Evolutionary conservation across 64 coral and sea anemone species (phyloP).

Genomic region (Pocillopora damicornis): DNA sequence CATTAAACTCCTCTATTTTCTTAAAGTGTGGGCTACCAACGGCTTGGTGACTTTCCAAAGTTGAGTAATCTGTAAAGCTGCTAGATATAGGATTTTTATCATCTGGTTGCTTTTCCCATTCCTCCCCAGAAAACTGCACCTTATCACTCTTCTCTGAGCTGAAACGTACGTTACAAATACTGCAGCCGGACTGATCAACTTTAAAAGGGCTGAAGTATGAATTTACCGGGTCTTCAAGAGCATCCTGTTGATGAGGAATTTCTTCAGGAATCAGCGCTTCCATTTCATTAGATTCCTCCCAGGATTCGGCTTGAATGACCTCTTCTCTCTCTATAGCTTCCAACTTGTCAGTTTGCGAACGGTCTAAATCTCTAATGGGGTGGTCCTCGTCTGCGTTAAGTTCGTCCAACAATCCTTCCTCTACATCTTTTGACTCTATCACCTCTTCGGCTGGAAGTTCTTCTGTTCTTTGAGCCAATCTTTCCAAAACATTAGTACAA

Average conservation of each 20-base stretch:
- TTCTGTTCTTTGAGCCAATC: neutral
- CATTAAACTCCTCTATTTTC: neutral
- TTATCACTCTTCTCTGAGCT: neutral
- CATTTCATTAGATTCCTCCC: neutral
- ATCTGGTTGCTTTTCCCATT: neutral
- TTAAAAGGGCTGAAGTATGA: neutral
- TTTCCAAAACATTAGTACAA: neutral
- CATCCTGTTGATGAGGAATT: neutral
- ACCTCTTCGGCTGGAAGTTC: neutral
- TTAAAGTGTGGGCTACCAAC: neutral
- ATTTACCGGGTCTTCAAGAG: neutral
- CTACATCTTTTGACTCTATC: neutral
- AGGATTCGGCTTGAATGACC: neutral
- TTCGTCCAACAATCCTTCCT: neutral
- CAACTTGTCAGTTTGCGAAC: neutral
- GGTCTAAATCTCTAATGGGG: neutral
- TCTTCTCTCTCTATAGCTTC: conserved; percentile 12
- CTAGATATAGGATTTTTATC: neutral
- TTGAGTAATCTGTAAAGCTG: neutral
- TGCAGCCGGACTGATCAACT: neutral
- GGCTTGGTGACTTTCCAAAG: neutral
- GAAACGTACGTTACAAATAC: neutral
- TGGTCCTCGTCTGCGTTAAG: neutral
- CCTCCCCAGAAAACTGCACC: neutral
- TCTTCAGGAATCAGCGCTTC: neutral